Evolutionary conservation across 2,113 vertebrate genomes (phyloP).

Genomic region (Rhinopomastus cyanomelas): DNA sequence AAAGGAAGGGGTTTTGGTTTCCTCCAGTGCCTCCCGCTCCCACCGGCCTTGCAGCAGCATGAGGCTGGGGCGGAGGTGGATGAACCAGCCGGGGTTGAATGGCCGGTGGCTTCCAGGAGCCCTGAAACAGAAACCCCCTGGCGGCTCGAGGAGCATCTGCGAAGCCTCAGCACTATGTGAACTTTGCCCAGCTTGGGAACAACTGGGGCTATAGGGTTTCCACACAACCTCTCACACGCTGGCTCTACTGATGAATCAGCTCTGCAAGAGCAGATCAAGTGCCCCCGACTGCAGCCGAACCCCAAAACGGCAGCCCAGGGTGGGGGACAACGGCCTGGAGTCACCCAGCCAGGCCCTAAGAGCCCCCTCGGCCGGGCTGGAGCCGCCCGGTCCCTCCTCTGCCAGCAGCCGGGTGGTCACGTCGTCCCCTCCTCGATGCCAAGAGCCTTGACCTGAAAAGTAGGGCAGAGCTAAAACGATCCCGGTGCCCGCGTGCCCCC

Average conservation of each 20-base stretch:
- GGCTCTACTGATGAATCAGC: not conserved
- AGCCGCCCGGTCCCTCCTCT: not conserved
- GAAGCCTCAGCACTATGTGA: not conserved
- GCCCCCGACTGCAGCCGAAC: not conserved
- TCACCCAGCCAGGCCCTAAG: not conserved
- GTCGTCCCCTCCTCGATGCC: not conserved
- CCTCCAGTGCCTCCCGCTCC: not conserved
- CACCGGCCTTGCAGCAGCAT: fast-evolving
- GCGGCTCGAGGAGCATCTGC: fast-evolving
- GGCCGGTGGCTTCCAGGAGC: not conserved
- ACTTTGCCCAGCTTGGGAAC: not conserved
- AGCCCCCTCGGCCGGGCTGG: fast-evolving
- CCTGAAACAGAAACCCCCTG: not conserved
- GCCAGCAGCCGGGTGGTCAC: not conserved
- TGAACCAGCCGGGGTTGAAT: fast-evolving
- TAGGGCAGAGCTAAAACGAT: not conserved
- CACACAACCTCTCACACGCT: not conserved
- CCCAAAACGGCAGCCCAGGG: fast-evolving
- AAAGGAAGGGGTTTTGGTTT: no score
- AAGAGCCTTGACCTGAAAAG: not conserved
- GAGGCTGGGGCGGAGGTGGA: not conserved
- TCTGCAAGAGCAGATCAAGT: fast-evolving
- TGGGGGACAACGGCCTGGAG: fast-evolving
- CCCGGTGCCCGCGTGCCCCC: not conserved
- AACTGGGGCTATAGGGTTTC: not conserved